Base-by-base conservation (phyloP, 2,888 invertebrate genomes). In the Cantharis rustica region DNA sequence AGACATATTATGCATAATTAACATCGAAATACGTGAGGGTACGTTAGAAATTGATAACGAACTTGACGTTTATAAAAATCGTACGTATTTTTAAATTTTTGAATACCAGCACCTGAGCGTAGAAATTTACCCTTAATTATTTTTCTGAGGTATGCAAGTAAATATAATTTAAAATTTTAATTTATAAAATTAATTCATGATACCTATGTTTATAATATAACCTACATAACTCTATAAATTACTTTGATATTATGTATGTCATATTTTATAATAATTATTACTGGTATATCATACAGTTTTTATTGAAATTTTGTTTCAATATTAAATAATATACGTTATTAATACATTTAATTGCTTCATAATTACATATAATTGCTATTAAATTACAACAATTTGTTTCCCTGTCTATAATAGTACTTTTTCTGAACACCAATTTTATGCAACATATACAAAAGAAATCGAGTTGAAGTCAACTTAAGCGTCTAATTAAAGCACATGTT, bases 11-110 rank as follows among this genome's bases (percentile, higher is more conserved):
- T 68, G n/a, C 20, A 69, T 47, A 72, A 75, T 61, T 17, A 27
- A 23, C 16, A 16, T 9, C n/a, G 61, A 47, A 16, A 16, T 68
- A 73, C 61, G 61, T 17, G 61, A 66, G 64, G 23, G 66, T 63
- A 70, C 16, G 68, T 73, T 73, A 68, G n/a, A 20, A 69, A 73
- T 73, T 68, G 76, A 71, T 73, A 76, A 76, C 71, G 70, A 68
- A 66, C 70, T 75, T 71, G 71, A 76, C 73, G 73, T 73, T 76
- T 73, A 76, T 68, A 27, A 70, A 47, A 47, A 47, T 47, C 47
- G n/a, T 17, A 17, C 2, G 13, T 63, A 62, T 17, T 63, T 63
- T 63, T 16, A 7, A 66, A 64, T 10, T 66, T 66, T 66, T 20
- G 1, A 17, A n/a, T 47, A 47, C n/a, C 47, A 4, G 47, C 47